Percentiles rank a stretch among this genome's conserved stretches.
Conservation (phyloP, 2,113 vertebrate species). For the Cercocebus atys region DNA sequence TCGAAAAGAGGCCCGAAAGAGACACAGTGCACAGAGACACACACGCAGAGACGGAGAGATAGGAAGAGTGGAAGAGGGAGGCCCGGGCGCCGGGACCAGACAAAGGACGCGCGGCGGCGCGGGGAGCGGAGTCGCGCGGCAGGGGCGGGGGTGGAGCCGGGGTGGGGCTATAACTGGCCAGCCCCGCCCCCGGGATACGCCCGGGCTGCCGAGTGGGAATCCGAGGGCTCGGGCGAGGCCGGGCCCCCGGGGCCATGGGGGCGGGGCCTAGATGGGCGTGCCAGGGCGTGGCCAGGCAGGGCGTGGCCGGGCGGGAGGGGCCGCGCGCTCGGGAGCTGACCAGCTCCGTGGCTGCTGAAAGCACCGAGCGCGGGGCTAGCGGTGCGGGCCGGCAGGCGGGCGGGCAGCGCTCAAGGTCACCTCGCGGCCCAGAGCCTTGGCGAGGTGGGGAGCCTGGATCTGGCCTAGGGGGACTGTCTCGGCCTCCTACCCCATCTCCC, state of each 20-base stretch:
- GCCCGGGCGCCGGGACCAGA: slow-evolving; percentile 63
- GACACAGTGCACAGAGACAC: not conserved
- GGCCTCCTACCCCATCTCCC: not conserved
- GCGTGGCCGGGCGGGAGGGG: slow-evolving; percentile 57
- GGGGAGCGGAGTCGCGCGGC: slow-evolving; percentile 53
- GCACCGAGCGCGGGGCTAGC: not conserved
- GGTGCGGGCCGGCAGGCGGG: not conserved
- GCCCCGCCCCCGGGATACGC: slow-evolving; percentile 71
- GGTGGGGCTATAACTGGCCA: slow-evolving; percentile 45
- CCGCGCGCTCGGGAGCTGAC: slow-evolving; percentile 74
- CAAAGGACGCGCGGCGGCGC: slow-evolving; percentile 71
- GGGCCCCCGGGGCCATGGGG: slow-evolving; percentile 30
- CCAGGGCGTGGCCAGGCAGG: slow-evolving; percentile 39
- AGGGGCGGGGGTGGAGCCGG: slow-evolving; percentile 64
- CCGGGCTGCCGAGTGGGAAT: slow-evolving; percentile 61
- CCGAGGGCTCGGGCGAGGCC: slow-evolving; percentile 60
- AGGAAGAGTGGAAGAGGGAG: slow-evolving; percentile 33
- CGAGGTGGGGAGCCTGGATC: not conserved
- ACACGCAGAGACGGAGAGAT: not conserved
- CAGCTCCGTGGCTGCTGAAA: slow-evolving; percentile 78
- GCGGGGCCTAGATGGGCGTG: slow-evolving; percentile 67
- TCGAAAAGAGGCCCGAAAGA: not conserved
- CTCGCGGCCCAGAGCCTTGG: slow-evolving; percentile 48
- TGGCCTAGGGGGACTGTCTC: not conserved
- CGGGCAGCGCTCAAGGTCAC: slow-evolving; percentile 68